phyloP scores from a whole-genome alignment of 2,113 vertebrate genomes.

The Colossoma macropomum region DNA sequence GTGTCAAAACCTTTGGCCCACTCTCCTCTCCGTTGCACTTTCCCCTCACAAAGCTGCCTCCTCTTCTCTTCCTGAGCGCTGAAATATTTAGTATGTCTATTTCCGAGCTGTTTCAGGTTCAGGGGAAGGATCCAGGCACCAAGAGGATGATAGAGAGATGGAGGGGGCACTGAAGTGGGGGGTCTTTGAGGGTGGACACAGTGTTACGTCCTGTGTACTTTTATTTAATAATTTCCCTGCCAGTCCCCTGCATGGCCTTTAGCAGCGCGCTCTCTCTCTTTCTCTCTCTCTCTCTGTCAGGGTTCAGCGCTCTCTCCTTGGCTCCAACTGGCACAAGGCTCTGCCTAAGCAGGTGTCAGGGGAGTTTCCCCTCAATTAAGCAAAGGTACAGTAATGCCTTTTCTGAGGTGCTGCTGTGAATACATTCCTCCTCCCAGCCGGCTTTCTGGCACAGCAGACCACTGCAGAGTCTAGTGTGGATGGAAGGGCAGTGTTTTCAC shows the following conservation, averaged over 20 bases:
- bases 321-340: constrained; percentile 27
- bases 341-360: constrained; percentile 73
- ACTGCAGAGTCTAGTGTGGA: constrained; percentile 32
- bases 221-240: constrained; percentile 71
- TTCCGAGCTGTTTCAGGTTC: constrained; percentile 69
- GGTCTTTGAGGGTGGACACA: constrained; percentile 46
- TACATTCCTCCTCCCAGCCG: constrained; percentile 73
- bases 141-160: constrained; percentile 12
- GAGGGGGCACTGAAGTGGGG: constrained; percentile 22
- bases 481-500: constrained; percentile 2
- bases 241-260: constrained; percentile 67
- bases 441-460: constrained; percentile 34
- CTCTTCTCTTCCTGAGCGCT: constrained; percentile 61
- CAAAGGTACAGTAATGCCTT: constrained; percentile 77
- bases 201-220: constrained; percentile 70
- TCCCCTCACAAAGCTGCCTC: constrained; percentile 48
- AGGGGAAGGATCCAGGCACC: constrained; percentile 9
- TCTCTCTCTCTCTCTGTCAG: constrained; percentile 63
- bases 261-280: constrained; percentile 51
- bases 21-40: constrained; percentile 17
- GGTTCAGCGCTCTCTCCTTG: constrained; percentile 65
- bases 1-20: constrained; percentile 70
- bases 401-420: constrained; percentile 67
- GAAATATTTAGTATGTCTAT: constrained; percentile 78
- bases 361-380: constrained; percentile 83